Evolutionary conservation across 2,797 vertebrate genomes (phyloP).

Genomic region (Hemibagrus guttatus): DNA sequence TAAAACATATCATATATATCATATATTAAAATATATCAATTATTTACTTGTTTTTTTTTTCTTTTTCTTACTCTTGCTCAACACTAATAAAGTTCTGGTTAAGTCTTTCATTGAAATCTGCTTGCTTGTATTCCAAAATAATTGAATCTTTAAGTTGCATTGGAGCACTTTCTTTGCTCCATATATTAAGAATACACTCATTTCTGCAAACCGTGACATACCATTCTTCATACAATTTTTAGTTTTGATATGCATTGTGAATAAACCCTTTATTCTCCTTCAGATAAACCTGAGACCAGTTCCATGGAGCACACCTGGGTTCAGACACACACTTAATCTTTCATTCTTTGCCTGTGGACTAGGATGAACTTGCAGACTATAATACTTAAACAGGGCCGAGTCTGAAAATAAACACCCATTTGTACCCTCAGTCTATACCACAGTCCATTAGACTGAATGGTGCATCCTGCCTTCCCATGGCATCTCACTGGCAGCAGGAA

Average conservation of each 20-base stretch:
- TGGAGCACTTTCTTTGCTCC: not conserved
- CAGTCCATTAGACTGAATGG: not conserved
- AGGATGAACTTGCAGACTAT: not conserved
- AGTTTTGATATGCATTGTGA: not conserved
- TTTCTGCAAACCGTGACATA: not conserved
- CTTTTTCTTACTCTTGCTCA: not conserved
- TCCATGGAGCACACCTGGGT: not conserved
- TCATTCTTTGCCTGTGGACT: not conserved
- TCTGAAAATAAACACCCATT: not conserved
- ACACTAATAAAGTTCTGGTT: not conserved
- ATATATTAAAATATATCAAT: not conserved
- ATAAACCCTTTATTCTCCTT: not conserved
- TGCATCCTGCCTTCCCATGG: not conserved
- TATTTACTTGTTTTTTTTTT: too few relatives aligned
- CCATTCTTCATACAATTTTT: not conserved
- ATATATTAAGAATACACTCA: not conserved
- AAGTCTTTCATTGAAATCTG: not conserved
- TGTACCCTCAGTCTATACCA: not conserved
- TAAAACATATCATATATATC: too few relatives aligned
- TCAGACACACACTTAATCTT: not conserved
- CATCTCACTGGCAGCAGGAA: not conserved
- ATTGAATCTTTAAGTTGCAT: not conserved
- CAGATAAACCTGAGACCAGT: not conserved
- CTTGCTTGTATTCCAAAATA: not conserved
- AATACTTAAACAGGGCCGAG: not conserved